Percentiles rank a stretch among this genome's conserved stretches.
Conservation (phyloP, 2,797 vertebrate genomes). For the Cercopithecus hamlyni region DNA sequence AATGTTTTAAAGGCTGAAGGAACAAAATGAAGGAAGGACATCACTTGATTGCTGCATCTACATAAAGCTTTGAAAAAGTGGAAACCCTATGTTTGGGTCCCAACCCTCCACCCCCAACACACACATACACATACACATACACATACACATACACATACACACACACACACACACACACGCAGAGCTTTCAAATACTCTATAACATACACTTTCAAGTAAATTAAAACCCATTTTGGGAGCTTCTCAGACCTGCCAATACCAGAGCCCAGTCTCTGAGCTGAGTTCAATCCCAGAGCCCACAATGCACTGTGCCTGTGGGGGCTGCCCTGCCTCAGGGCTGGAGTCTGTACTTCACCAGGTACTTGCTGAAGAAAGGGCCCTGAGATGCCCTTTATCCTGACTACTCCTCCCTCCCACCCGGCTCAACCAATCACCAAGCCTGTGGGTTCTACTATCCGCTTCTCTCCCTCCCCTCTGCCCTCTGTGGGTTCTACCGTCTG, state of each 20-base stretch:
- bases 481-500: too few species aligned
- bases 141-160: not conserved
- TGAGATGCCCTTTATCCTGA: not conserved
- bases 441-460: not conserved
- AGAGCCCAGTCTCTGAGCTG: not conserved
- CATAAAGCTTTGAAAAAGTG: not conserved
- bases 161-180: not conserved
- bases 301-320: accelerated
- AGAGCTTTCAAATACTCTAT: not conserved
- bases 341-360: not conserved
- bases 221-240: not conserved
- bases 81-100: not conserved
- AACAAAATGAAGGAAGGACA: not conserved
- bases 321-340: not conserved
- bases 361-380: not conserved
- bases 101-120: not conserved
- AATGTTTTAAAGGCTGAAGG: not conserved
- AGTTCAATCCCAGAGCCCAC: not conserved
- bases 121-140: not conserved
- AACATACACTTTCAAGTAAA: not conserved
- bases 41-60: not conserved
- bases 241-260: not conserved
- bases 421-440: not conserved
- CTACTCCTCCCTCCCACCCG: not conserved
- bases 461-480: not conserved